phyloP scores from a whole-genome alignment of 2,888 invertebrate genomes.

The Brenthis ino region DNA sequence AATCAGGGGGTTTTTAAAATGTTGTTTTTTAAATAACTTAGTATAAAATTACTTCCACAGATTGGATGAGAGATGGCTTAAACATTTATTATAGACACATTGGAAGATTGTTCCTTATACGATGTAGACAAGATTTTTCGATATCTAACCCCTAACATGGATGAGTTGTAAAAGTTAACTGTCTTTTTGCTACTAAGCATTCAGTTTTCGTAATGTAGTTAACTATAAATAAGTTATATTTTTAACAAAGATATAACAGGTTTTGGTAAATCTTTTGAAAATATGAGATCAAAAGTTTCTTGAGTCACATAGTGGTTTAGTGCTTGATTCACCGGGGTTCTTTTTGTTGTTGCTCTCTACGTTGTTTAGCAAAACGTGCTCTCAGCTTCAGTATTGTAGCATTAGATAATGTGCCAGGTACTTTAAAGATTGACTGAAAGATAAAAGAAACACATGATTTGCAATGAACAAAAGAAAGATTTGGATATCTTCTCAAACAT shows the following conservation, averaged over 20 bases:
- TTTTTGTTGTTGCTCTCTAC: constrained; percentile 75
- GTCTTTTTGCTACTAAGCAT: too few species aligned
- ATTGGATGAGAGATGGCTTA: too few species aligned
- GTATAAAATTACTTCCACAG: too few species aligned
- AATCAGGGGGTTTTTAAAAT: too few species aligned
- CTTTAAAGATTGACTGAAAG: constrained; percentile 90
- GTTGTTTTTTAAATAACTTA: too few species aligned
- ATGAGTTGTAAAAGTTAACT: too few species aligned
- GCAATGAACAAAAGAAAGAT: too few species aligned
- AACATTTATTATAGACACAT: too few species aligned
- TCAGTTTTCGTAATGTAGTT: not conserved
- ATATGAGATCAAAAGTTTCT: constrained; percentile 64
- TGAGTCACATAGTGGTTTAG: constrained; percentile 14
- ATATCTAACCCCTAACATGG: too few species aligned
- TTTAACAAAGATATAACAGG: constrained; percentile 30
- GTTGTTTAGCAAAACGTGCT: constrained; percentile 79
- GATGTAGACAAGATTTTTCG: too few species aligned
- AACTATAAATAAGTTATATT: constrained; percentile 3
- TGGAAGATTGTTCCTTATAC: too few species aligned
- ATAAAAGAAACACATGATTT: constrained; percentile 38
- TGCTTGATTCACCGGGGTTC: constrained; percentile 64
- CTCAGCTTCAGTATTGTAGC: constrained; percentile 85
- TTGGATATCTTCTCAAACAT: too few species aligned
- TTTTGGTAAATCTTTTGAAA: constrained; percentile 48
- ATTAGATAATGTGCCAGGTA: constrained; percentile 89